phyloP scores from a whole-genome alignment of 2,113 vertebrate species.

The Crocuta crocuta region DNA sequence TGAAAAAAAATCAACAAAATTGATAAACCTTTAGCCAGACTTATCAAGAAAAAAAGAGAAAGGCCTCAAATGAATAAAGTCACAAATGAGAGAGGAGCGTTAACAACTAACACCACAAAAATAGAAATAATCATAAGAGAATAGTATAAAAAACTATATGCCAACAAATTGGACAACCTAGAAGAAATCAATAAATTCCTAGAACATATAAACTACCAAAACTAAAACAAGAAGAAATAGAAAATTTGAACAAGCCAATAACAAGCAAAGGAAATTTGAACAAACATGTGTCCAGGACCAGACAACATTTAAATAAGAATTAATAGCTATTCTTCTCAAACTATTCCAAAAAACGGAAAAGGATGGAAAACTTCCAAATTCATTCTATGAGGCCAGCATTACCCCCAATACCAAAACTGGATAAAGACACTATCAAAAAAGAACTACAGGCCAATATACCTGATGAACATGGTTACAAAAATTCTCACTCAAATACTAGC shows the following conservation, averaged over 20 bases:
- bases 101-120: not conserved
- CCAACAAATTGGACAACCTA: not conserved
- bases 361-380: not conserved
- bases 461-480: not conserved
- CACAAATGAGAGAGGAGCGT: not conserved
- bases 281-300: not conserved
- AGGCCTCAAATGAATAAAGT: not conserved
- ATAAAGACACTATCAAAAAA: not conserved
- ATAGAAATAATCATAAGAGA: not conserved
- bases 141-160: not conserved
- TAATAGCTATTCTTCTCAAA: not conserved
- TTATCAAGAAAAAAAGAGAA: not conserved
- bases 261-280: not conserved
- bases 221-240: not conserved
- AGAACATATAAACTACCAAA: not conserved
- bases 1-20: not conserved
- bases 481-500: not conserved
- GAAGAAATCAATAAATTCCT: not conserved
- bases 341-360: not conserved
- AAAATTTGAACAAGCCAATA: not conserved
- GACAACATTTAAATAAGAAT: not conserved
- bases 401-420: not conserved
- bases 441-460: not conserved
- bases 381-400: not conserved
- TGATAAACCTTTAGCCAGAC: not conserved